Evolutionary conservation across 2,113 vertebrate genomes (phyloP).

Genomic region (Ptilonorhynchus violaceus): DNA sequence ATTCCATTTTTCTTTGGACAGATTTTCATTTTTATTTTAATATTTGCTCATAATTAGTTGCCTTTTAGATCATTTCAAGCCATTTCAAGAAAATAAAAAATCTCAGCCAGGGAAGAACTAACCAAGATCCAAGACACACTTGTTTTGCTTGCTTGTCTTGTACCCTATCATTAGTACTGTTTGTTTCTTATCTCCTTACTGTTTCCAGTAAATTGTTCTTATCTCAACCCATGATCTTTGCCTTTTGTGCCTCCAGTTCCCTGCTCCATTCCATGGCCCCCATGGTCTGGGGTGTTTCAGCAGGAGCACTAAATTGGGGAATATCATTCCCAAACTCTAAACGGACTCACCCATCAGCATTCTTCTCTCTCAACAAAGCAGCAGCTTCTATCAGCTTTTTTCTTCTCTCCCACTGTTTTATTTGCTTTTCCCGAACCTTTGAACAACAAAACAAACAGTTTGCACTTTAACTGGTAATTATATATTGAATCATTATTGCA

Average conservation of each 20-base stretch:
- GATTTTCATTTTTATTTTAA: neutral
- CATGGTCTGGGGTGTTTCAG: neutral
- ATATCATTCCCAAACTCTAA: neutral
- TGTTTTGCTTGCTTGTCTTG: neutral
- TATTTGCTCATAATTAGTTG: neutral
- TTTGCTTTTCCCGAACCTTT: slow-evolving; percentile 85
- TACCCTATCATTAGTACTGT: neutral
- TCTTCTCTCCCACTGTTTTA: slow-evolving; percentile 85
- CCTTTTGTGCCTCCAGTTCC: neutral
- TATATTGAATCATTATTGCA: neutral
- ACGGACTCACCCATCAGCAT: slow-evolving; percentile 89
- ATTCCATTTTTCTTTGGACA: neutral
- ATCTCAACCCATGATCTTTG: neutral
- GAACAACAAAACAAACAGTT: slow-evolving; percentile 14
- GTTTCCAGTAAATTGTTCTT: neutral
- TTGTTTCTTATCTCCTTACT: neutral
- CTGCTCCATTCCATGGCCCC: neutral
- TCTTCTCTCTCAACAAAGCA: slow-evolving; percentile 80
- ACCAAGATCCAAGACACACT: neutral
- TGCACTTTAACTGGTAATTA: neutral
- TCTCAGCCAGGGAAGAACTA: neutral
- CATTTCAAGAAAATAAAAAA: neutral
- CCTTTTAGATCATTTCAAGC: neutral
- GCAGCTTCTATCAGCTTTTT: slow-evolving; percentile 83
- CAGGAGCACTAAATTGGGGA: neutral